phyloP scores from a whole-genome alignment of 2,797 vertebrate genomes.

The Epinephelus awoara region DNA sequence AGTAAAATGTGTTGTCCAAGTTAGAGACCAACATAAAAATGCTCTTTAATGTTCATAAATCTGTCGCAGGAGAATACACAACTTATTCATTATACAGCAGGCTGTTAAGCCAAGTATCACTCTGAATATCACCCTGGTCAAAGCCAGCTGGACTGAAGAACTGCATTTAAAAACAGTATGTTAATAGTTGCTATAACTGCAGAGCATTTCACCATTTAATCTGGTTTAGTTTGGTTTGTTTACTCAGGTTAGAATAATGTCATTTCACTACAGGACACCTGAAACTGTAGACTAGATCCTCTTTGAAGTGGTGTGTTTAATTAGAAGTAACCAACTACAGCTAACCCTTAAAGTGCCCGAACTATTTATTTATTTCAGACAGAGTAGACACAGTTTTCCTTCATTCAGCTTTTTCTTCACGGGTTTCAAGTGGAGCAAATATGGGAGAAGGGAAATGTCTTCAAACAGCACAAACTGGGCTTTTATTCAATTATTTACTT shows the following conservation, averaged over 20 bases:
- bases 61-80: slow-evolving; percentile 24
- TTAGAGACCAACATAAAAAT: slow-evolving; percentile 7
- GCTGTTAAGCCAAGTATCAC: slow-evolving; percentile 9
- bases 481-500: neutral
- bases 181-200: neutral
- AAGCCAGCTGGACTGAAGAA: neutral
- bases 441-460: neutral
- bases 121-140: neutral
- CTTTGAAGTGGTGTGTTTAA: too few species aligned
- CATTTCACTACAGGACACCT: too few species aligned
- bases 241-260: too few species aligned
- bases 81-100: neutral
- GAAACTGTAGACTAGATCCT: too few species aligned
- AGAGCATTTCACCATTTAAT: too few species aligned
- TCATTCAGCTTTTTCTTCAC: neutral
- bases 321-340: neutral
- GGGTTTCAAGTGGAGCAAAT: neutral
- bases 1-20: neutral
- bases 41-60: slow-evolving; percentile 36
- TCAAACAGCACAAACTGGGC: neutral
- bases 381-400: neutral
- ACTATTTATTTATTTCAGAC: neutral
- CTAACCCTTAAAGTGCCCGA: neutral
- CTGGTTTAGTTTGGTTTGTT: neutral
- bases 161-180: neutral